A percentile compares a stretch with the other conserved stretches of the same genome.
These are phyloP conservation scores for Belgica antarctica DNA, from an alignment of 2,888 invertebrate genomes.

Conservation along the genomic window DNA sequence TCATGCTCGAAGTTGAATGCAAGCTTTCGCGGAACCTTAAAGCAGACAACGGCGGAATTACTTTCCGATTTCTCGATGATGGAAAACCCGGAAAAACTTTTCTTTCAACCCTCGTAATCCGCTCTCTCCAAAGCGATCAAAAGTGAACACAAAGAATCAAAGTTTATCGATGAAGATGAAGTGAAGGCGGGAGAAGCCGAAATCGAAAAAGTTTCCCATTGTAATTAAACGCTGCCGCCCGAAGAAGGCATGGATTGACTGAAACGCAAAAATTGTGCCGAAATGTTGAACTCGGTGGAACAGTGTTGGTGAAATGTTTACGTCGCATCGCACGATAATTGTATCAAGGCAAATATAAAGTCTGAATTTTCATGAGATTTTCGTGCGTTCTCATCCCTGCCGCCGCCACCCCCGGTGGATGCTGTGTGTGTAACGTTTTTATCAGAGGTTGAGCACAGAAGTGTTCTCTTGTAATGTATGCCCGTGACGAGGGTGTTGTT, in stretches of 20 bases:
- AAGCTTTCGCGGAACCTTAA: too few species aligned
- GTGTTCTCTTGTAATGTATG: conserved; percentile 25
- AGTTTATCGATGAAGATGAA: background rate
- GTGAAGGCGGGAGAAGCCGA: background rate
- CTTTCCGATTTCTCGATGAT: too few species aligned
- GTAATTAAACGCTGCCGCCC: too few species aligned
- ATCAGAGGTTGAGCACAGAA: background rate
- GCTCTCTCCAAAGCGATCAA: too few species aligned
- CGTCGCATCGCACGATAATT: background rate
- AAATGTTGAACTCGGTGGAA: too few species aligned
- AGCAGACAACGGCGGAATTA: too few species aligned
- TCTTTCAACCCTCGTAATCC: too few species aligned
- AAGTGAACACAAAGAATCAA: too few species aligned
- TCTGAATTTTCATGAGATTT: conserved; percentile 1
- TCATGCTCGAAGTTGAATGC: too few species aligned
- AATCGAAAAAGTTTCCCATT: background rate
- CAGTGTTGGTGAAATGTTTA: background rate
- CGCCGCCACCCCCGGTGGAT: background rate
- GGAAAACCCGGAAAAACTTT: too few species aligned
- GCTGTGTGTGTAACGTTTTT: background rate
- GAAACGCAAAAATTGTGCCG: too few species aligned
- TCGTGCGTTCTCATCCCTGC: background rate
- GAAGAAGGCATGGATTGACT: too few species aligned
- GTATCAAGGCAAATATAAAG: background rate
- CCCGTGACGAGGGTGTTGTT: conserved; percentile 41